Evolutionary conservation across 2,797 vertebrate genomes (phyloP), one percentile per base, ranked within the genome.

Genomic region (Oceanodroma leucorhoa): DNA sequence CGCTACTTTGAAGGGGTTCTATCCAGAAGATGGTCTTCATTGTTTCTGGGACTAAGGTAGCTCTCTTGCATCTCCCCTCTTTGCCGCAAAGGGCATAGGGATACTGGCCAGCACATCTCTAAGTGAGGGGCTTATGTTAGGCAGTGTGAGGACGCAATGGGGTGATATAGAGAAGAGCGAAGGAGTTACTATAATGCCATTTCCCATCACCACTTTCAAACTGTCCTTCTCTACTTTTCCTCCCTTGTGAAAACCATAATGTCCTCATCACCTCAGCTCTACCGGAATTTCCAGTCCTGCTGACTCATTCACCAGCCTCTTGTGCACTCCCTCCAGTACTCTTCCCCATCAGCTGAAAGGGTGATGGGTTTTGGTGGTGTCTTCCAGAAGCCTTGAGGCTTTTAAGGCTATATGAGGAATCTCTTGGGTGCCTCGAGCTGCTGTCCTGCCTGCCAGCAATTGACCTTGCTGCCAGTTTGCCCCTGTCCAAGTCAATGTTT

Each of bases 251-350:
- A 91, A 87, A 51, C 43, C 9, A 9, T 21, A 24, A 18, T 34
- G 51, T 36, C 21, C 61, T 58, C 72, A 87, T 17, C 83, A 70
- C 65, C 40, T 83, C 76, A 12, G 50, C 54, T 70, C 48, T 72
- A 86, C 91, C 3, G 23, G 94, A 84, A 30, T 92, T 92, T 93
- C 88, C 83, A 87, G 88, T 84, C 73, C 83, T 76, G 24, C 79
- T 93, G 90, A 87, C 55, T 94, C 73, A 80, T 45, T 41, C 32
- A 14, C 38, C 53, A 79, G 46, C 43, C 48, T 89, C 73, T 58
- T 22, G 29, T 32, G 48, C 50, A n/a, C 70, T 81, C 41, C 80
- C 46, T 75, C 21, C 82, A 43, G 45, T 34, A 6, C 38, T 75
- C 58, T 30, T 58, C 46, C 43, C 36, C 32, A 50, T 57, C 51